A percentile compares a stretch with the other conserved stretches of the same genome.
Conservation (phyloP, 2,888 invertebrate genomes). For the Tineola bisselliella region DNA sequence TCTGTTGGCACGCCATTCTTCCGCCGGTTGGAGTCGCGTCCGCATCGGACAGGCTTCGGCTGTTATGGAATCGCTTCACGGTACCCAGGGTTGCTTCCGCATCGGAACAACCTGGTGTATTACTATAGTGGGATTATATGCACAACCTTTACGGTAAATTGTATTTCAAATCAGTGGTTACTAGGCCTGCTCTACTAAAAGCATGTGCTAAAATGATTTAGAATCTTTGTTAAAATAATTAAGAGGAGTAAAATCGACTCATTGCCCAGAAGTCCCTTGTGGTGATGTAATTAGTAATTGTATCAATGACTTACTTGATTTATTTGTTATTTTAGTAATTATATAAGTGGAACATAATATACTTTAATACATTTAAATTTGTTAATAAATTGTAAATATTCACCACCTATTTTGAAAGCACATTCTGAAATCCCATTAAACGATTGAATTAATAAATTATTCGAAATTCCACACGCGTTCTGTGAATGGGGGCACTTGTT, state of each 20-base stretch:
- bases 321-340: not conserved
- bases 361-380: not conserved
- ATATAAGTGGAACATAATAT: not conserved
- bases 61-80: too few relatives aligned
- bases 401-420: not conserved
- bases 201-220: too few relatives aligned
- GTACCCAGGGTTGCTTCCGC: too few relatives aligned
- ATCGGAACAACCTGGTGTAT: too few relatives aligned
- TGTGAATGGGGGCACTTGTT: conserved; percentile 43
- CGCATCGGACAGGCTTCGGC: too few relatives aligned
- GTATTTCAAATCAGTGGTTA: too few relatives aligned
- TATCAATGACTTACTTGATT: not conserved
- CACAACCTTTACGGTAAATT: too few relatives aligned
- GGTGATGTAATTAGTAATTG: not conserved
- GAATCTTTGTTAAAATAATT: not conserved
- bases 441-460: conserved; percentile 2
- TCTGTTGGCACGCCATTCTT: too few relatives aligned
- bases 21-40: too few relatives aligned
- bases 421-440: not conserved
- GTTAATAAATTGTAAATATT: not conserved
- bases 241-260: not conserved
- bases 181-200: too few relatives aligned
- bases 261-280: not conserved
- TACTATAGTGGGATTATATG: too few relatives aligned
- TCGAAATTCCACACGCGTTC: conserved; percentile 19